Base-by-base conservation (phyloP, 2,888 invertebrate species). In the Geotrupes spiniger region DNA sequence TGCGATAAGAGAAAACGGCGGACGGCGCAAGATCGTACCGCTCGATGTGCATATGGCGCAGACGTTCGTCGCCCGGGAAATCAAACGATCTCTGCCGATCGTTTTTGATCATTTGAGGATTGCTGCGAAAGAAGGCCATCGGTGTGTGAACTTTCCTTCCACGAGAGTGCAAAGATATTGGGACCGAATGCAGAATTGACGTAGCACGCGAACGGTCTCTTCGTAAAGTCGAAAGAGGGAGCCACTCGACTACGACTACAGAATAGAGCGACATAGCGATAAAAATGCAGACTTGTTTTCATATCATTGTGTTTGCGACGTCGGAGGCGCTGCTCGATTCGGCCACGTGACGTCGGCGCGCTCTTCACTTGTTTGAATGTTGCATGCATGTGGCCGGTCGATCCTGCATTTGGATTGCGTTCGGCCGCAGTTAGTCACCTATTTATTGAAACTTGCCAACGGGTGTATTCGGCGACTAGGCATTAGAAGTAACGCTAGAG, bases 61-160 rank as follows among this genome's bases (percentile, higher is more conserved):
- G 3, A 4, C 21, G 21, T 21, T 21, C 21, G 21, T 29, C 11
- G 11, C 2, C 33, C n/a, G 29, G 53, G 54, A 50, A 46, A 52
- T 39, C 29, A 17, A 16, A 36, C 49, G 44, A 49, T 28, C 49
- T 16, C 10, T 11, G 36, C 31, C 49, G 49, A 49, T 21, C 26
- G 27, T 17, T 38, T 26, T 33, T 40, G 45, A 27, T 45, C 45
- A 10, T 27, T 29, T 29, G 33, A 29, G 26, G 49, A 40, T 44
- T 33, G 33, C 33, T 39, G 29, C 45, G 63, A 70, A 72, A 71
- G 69, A 71, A 72, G 71, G 71, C 70, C 70, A 70, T 63, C 62
- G 21, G 3, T 21, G 63, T 62, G 60, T 67, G 69, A 69, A 69
- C 69, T 69, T 69, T 69, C 68, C 67, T 60, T 64, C 63, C 59